Evolutionary conservation across 2,113 vertebrate genomes (phyloP), one percentile per base, ranked within the genome.

Genomic region (Aldabrachelys gigantea): DNA sequence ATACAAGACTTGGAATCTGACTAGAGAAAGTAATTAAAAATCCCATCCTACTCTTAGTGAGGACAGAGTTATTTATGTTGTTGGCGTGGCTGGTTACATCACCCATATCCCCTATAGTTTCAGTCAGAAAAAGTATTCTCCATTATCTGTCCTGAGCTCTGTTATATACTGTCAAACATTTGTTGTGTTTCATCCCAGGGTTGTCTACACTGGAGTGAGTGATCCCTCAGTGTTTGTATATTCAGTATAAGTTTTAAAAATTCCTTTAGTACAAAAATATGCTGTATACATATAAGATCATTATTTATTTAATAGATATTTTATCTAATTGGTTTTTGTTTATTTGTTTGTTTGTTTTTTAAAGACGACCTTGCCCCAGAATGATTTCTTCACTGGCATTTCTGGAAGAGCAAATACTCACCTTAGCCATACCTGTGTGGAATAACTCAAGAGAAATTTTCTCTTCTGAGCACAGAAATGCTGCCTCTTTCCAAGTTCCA

Each of bases 401-500:
- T 94, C 59, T 52, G 93, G 52, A 84, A 92, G 72, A 96, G 89
- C 38, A 29, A 44, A 27, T 29, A 81, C 13, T 96, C 75, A 89
- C 85, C 85, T 95, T 95, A 96, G 41, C 47, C 53, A 0, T 86
- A 49, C 50, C 83, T 86, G 88, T 88, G 92, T 69, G 14, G 85
- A 95, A 89, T 19, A 93, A 86, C 88, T 94, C 89, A 96, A 96
- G 96, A 96, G 83, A 97, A 81, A 96, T 96, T 95, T 95, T 96
- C 92, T 93, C 94, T 87, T 96, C 94, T 89, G 94, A 96, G 97
- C 85, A 87, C n/a, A 90, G 62, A 95, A 97, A 94, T 72, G 93
- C 84, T 94, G 88, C 91, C 84, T 96, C 91, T 96, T 96, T 96
- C 96, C 94, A 96, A 96, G 92, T 96, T 97, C 95, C 95, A 96